phyloP scores from a whole-genome alignment of 2,888 invertebrate species.

The Acronicta alni region DNA sequence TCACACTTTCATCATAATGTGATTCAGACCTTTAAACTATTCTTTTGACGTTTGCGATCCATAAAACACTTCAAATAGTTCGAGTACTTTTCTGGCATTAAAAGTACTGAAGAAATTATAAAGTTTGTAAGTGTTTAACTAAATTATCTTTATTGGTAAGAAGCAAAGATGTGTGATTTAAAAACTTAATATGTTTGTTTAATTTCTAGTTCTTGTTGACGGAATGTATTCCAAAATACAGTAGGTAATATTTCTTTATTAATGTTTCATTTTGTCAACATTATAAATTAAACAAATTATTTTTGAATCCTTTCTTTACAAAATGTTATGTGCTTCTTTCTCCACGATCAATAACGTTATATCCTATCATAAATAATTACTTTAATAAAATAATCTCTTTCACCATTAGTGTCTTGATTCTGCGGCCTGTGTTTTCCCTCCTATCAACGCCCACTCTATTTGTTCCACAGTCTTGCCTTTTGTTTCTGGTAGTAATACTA shows the following conservation, averaged over 20 bases:
- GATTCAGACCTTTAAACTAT: neutral
- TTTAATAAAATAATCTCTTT: neutral
- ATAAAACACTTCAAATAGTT: neutral
- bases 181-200: too few species aligned
- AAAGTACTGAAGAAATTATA: conserved; percentile 1
- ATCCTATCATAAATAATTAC: conserved; percentile 19
- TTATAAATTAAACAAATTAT: too few species aligned
- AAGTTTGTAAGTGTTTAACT: conserved; percentile 2
- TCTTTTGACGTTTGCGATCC: neutral
- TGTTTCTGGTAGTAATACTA: conserved; percentile 78
- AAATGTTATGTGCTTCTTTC: neutral
- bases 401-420: neutral
- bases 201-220: too few species aligned
- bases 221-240: too few species aligned
- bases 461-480: conserved; percentile 75
- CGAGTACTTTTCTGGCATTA: neutral
- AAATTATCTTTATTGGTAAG: neutral
- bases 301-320: neutral
- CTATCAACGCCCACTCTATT: conserved; percentile 63
- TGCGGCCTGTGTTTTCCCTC: conserved; percentile 10
- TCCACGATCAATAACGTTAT: too few species aligned
- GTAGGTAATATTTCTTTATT: too few species aligned
- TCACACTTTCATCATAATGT: conserved; percentile 6
- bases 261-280: too few species aligned
- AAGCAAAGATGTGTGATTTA: neutral